A percentile compares a stretch with the other conserved stretches of the same genome.
Conservation (phyloP, 2,797 vertebrate species). For the Platyrinchus mystaceus region DNA sequence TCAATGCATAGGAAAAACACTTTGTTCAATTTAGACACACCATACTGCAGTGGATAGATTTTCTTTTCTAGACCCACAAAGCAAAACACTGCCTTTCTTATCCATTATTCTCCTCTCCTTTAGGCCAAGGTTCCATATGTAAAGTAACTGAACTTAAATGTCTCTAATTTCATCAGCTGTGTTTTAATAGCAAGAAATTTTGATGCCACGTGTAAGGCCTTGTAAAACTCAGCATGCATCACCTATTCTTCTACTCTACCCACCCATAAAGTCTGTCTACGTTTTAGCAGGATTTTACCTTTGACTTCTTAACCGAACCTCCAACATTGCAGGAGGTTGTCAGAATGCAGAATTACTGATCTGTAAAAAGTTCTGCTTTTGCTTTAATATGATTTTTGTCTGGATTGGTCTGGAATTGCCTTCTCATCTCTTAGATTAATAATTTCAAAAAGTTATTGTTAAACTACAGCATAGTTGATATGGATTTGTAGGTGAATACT, state of each 20-base stretch:
- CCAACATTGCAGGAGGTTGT: fast-evolving
- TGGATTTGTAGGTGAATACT: not conserved
- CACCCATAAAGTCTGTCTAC: not conserved
- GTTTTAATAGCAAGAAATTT: not conserved
- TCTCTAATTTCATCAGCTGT: not conserved
- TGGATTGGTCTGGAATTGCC: not conserved
- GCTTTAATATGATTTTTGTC: not conserved
- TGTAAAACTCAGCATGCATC: not conserved
- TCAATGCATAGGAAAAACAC: not conserved
- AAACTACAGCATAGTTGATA: not conserved
- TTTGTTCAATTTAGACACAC: not conserved
- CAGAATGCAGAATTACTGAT: not conserved
- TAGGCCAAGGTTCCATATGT: not conserved
- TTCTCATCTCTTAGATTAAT: not conserved
- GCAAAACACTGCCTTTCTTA: not conserved
- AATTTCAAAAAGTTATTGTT: not conserved
- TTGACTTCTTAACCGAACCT: not conserved
- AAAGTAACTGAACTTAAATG: not conserved
- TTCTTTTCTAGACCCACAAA: not conserved
- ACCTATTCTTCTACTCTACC: not conserved
- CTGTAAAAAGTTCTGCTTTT: not conserved
- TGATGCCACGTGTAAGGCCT: not conserved
- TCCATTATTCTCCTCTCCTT: not conserved
- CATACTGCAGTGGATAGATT: not conserved
- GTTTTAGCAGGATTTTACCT: not conserved